Evolutionary conservation across 1,140 invertebrate species (phyloP), one percentile per base, ranked within the genome.

Genomic region (Camponotus vicinus): DNA sequence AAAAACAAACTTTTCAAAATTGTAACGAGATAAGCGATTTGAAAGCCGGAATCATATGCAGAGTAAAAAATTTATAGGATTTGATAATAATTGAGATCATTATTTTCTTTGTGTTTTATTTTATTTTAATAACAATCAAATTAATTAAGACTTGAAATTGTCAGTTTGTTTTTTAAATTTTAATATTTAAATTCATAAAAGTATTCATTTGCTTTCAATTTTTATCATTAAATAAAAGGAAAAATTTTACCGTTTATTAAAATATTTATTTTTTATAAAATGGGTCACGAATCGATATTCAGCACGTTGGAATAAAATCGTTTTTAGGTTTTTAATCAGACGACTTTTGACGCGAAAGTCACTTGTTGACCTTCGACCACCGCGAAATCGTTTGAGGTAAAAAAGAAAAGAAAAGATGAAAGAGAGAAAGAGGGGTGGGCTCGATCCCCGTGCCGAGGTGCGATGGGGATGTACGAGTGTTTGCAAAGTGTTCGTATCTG

Each of bases 401-500:
- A 45, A 80, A 69, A 57, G 27, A 11, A 40, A 49, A 27, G 13
- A 21, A 79, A n/a, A 57, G 42, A 49, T n/a, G 42, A 67, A 69
- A 57, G 27, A 8, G 8, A 18, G 61, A 45, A 45, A 37, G 37
- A 57, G 18, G 37, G 27, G 27, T 27, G 27, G 34, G 18, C 52
- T 40, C 66, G 64, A 80, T 80, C 3, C 57, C 6, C 57, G 13
- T 5, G 37, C 9, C n/a, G 37, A 82, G 67, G 55, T 82, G 40
- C 21, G 66, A 70, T 13, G 34, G 9, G 42, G 67, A 73, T 82
- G 66, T 86, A 80, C 55, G 27, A 85, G 77, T 86, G 84, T 86
- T 86, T 80, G 84, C 76, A 80, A 86, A 86, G 84, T 70, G 66
- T 77, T 86, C 64, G 66, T 69, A 59, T 86, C 64, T 45, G 13